Evolutionary conservation across 1,140 invertebrate species (phyloP).

Genomic region (Polypedilum pembai): DNA sequence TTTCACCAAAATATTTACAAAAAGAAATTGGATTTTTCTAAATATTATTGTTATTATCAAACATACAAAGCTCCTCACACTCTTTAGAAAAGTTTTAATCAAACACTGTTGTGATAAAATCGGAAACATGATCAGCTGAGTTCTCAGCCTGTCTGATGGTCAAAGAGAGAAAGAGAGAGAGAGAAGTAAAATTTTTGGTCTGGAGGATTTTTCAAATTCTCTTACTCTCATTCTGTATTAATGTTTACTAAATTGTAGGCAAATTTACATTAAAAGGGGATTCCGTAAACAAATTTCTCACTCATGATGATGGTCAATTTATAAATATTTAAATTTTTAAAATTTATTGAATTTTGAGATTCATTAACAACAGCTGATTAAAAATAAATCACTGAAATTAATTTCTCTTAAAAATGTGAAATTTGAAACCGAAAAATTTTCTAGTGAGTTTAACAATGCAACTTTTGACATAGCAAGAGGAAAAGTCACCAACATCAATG

Average conservation of each 20-base stretch:
- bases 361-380: too few relatives aligned
- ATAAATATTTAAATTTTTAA: neutral
- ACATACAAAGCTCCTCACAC: neutral
- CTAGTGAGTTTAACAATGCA: too few relatives aligned
- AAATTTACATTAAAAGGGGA: constrained; percentile 28
- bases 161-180: neutral
- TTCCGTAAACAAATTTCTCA: constrained; percentile 24
- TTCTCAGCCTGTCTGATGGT: neutral
- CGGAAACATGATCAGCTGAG: constrained; percentile 18
- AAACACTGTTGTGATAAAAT: neutral
- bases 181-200: neutral
- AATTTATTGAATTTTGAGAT: too few relatives aligned
- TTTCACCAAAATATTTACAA: constrained; percentile 27
- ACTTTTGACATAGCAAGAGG: too few relatives aligned
- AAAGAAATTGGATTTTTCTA: constrained; percentile 11
- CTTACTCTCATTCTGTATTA: constrained; percentile 15
- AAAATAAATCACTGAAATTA: too few relatives aligned
- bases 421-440: too few relatives aligned
- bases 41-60: constrained; percentile 26
- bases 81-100: neutral
- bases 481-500: too few relatives aligned
- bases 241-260: constrained; percentile 28
- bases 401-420: too few relatives aligned
- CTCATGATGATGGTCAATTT: constrained; percentile 2
- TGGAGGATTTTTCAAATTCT: constrained; percentile 21